Percentiles rank a stretch among this genome's conserved stretches.
These are phyloP conservation scores for Enteromius paludinosus DNA, from an alignment of 2,797 vertebrate genomes.

Conservation along the genomic window DNA sequence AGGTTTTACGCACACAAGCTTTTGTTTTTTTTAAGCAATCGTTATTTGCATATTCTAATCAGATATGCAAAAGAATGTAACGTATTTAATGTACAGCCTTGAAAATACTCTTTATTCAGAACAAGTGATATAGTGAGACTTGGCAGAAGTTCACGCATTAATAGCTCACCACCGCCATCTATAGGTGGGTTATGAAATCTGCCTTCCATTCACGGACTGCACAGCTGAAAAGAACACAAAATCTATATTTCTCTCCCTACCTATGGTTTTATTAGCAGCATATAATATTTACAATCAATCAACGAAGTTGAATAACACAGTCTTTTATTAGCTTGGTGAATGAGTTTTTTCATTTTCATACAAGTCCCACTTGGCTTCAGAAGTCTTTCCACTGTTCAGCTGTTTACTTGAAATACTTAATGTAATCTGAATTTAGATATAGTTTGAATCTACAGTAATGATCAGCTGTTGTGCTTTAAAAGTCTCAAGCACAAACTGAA, in stretches of 20 bases:
- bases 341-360: neutral
- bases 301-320: neutral
- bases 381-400: slow-evolving; percentile 18
- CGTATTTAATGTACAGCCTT: neutral
- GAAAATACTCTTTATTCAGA: neutral
- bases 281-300: neutral
- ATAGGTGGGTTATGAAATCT: neutral
- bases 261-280: neutral
- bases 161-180: slow-evolving; percentile 3
- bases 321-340: neutral
- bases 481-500: slow-evolving; percentile 19
- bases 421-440: neutral
- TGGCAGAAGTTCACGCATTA: neutral
- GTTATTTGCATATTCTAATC: slow-evolving; percentile 4
- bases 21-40: neutral
- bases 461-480: slow-evolving; percentile 16
- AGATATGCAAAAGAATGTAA: slow-evolving; percentile 7
- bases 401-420: slow-evolving; percentile 40
- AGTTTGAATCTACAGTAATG: neutral
- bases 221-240: neutral
- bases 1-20: slow-evolving; percentile 20
- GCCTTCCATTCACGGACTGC: slow-evolving; percentile 2
- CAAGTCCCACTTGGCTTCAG: slow-evolving; percentile 1
- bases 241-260: neutral
- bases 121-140: neutral